phyloP scores from a whole-genome alignment of 2,113 vertebrate genomes.

The Syrrhaptes paradoxus region DNA sequence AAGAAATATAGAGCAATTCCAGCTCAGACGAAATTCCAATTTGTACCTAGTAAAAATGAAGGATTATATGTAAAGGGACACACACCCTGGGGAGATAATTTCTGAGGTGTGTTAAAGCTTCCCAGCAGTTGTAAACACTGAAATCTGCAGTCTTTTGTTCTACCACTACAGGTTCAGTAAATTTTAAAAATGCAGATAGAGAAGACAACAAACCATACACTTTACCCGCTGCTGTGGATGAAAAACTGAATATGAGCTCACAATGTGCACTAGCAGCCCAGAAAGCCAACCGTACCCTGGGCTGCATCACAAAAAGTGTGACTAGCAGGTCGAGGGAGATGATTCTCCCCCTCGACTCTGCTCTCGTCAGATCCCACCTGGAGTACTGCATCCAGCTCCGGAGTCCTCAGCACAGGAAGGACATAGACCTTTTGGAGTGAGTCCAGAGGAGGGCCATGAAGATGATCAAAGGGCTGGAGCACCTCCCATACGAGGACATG shows the following conservation, averaged over 20 bases:
- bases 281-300: accelerated
- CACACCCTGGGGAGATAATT: neutral
- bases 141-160: neutral
- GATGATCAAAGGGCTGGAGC: neutral
- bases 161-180: neutral
- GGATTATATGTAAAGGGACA: neutral
- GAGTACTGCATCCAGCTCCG: too few species aligned
- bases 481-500: neutral
- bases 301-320: neutral
- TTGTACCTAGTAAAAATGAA: neutral
- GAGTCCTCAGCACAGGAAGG: neutral
- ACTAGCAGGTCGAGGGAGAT: neutral
- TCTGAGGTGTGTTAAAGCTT: neutral
- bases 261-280: neutral
- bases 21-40: neutral
- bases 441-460: neutral
- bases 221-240: neutral
- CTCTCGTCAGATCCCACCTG: neutral
- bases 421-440: accelerated
- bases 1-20: neutral
- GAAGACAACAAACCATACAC: neutral
- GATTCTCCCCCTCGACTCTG: neutral
- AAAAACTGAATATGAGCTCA: neutral
- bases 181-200: neutral
- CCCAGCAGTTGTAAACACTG: neutral